phyloP scores from a whole-genome alignment of 2,888 invertebrate species.

The Liodrosophila aerea region DNA sequence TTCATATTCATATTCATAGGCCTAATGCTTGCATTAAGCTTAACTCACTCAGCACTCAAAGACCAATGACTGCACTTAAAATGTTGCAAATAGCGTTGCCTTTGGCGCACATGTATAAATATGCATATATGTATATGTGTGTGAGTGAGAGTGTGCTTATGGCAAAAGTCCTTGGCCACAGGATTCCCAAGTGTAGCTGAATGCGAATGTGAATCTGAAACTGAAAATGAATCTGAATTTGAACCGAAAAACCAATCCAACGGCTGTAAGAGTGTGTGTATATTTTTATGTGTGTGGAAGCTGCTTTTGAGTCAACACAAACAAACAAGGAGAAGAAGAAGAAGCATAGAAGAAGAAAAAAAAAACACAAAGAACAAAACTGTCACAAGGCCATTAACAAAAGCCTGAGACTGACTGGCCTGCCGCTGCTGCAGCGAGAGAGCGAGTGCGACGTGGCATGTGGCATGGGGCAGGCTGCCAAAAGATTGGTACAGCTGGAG shows the following conservation, averaged over 20 bases:
- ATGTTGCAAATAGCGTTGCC: constrained; percentile 6
- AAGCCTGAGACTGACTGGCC: constrained; percentile 68
- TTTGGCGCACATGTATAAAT: background rate
- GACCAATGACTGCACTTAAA: constrained; percentile 42
- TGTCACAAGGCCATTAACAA: constrained; percentile 75
- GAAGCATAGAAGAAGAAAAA: background rate
- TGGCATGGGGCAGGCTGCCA: background rate
- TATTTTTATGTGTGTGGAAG: background rate
- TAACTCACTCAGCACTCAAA: constrained; percentile 24
- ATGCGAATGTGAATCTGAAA: constrained; percentile 14
- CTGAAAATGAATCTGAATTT: constrained; percentile 21
- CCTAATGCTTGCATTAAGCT: constrained; percentile 12
- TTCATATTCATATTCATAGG: no score
- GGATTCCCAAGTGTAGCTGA: constrained; percentile 25
- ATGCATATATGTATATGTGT: background rate
- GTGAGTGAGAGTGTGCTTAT: background rate
- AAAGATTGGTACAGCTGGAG: constrained; percentile 36
- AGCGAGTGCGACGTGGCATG: background rate
- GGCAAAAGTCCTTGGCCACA: constrained; percentile 43
- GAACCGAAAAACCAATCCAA: constrained; percentile 51
- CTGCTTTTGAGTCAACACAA: no score
- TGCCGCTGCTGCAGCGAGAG: constrained; percentile 9
- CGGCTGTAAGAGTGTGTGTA: constrained; percentile 15
- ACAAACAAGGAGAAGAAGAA: background rate
- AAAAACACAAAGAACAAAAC: constrained; percentile 38